These are phyloP conservation scores for Oxyteleia sp. DNA, from an alignment of 2,888 invertebrate genomes.

Conservation along the genomic window DNA sequence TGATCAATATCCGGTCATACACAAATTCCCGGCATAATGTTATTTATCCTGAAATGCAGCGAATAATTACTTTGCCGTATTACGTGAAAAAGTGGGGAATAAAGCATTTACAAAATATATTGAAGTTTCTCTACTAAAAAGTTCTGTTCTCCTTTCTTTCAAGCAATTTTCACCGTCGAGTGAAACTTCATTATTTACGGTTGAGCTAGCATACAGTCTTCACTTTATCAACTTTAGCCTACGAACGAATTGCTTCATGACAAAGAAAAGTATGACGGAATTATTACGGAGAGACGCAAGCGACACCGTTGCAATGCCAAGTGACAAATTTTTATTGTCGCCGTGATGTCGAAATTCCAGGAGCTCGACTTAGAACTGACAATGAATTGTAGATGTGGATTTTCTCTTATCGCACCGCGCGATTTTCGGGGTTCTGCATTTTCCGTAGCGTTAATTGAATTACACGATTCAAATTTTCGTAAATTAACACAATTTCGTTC, in stretches of 20 bases:
- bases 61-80: slow-evolving; percentile 29
- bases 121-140: slow-evolving; percentile 60
- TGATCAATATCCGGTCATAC: not conserved
- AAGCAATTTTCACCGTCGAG: slow-evolving; percentile 64
- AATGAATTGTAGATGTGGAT: slow-evolving; percentile 57
- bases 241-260: slow-evolving; percentile 70
- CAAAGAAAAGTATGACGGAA: slow-evolving; percentile 70
- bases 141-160: slow-evolving; percentile 57
- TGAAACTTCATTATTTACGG: slow-evolving; percentile 74
- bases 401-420: slow-evolving; percentile 23
- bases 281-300: slow-evolving; percentile 46
- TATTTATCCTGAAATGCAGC: not conserved
- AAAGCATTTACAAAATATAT: slow-evolving; percentile 41
- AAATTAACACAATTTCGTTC: not conserved
- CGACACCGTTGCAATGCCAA: slow-evolving; percentile 52
- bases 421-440: slow-evolving; percentile 11
- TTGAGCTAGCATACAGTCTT: slow-evolving; percentile 69
- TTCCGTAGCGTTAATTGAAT: slow-evolving; percentile 39
- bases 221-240: slow-evolving; percentile 73
- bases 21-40: not conserved
- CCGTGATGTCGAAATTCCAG: slow-evolving; percentile 51
- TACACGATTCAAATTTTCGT: slow-evolving; percentile 2
- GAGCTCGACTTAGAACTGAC: slow-evolving; percentile 34
- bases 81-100: slow-evolving; percentile 17
- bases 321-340: slow-evolving; percentile 69